These are phyloP conservation scores for Brassicogethes aeneus DNA, from an alignment of 2,888 invertebrate genomes.

Conservation along the genomic window DNA sequence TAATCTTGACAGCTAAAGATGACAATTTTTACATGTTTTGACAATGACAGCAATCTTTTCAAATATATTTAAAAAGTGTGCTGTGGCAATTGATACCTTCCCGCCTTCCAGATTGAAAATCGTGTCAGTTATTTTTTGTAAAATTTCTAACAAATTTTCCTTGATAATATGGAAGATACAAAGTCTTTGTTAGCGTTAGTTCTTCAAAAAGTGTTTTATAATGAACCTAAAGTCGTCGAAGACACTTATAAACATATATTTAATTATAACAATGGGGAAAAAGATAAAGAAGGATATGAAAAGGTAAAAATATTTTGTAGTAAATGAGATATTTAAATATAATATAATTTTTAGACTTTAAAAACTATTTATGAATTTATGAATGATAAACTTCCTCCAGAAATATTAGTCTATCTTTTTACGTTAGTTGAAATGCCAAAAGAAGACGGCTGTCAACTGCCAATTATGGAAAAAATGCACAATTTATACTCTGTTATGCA, in stretches of 20 bases:
- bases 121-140: too few species aligned
- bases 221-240: constrained; percentile 30
- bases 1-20: too few species aligned
- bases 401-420: constrained; percentile 34
- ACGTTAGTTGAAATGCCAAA: constrained; percentile 35
- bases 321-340: too few species aligned
- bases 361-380: constrained; percentile 31
- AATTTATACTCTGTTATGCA: too few species aligned
- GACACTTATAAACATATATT: constrained; percentile 31
- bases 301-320: too few species aligned
- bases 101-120: too few species aligned
- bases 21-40: too few species aligned
- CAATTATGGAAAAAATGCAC: constrained; percentile 26
- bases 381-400: constrained; percentile 33
- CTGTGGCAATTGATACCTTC: too few species aligned
- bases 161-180: constrained; percentile 34
- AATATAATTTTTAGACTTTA: constrained; percentile 23
- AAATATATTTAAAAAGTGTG: too few species aligned
- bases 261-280: constrained; percentile 29
- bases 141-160: too few species aligned
- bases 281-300: constrained; percentile 31
- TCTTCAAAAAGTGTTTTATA: constrained; percentile 32
- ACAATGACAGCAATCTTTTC: too few species aligned
- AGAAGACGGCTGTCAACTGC: constrained; percentile 20
- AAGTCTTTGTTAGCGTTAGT: constrained; percentile 32